Evolutionary conservation across 2,888 invertebrate genomes (phyloP).

Genomic region (Candidula unifasciata): DNA sequence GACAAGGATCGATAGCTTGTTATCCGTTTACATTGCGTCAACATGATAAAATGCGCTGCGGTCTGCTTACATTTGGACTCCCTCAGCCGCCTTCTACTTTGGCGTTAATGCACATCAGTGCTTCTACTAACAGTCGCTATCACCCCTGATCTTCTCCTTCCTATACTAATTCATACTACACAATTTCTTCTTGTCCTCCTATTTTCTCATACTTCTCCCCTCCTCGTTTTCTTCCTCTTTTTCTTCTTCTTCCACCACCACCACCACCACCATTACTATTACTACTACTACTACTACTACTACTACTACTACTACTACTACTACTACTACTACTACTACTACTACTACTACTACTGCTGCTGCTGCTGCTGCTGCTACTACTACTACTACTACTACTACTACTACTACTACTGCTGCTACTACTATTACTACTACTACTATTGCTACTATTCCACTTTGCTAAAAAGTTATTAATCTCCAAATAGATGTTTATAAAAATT

Average conservation of each 20-base stretch:
- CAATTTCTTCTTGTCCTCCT: too few relatives aligned
- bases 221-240: too few relatives aligned
- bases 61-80: neutral
- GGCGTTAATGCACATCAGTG: neutral
- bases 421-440: slow-evolving; percentile 1
- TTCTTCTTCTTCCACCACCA: too few relatives aligned
- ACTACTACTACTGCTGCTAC: neutral
- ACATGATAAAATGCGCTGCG: neutral
- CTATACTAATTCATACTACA: too few relatives aligned
- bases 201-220: too few relatives aligned
- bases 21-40: neutral
- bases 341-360: slow-evolving; percentile 8
- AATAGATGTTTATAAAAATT: too few relatives aligned
- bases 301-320: neutral
- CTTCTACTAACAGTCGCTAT: too few relatives aligned
- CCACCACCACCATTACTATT: neutral
- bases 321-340: slow-evolving; percentile 2
- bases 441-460: too few relatives aligned
- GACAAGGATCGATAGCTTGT: neutral
- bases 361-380: slow-evolving; percentile 2
- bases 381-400: slow-evolving; percentile 8
- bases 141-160: too few relatives aligned
- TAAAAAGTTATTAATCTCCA: too few relatives aligned
- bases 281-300: slow-evolving; percentile 8
- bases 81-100: neutral